Conservation (phyloP, 2,888 invertebrate genomes). For the Papilio demoleus region DNA sequence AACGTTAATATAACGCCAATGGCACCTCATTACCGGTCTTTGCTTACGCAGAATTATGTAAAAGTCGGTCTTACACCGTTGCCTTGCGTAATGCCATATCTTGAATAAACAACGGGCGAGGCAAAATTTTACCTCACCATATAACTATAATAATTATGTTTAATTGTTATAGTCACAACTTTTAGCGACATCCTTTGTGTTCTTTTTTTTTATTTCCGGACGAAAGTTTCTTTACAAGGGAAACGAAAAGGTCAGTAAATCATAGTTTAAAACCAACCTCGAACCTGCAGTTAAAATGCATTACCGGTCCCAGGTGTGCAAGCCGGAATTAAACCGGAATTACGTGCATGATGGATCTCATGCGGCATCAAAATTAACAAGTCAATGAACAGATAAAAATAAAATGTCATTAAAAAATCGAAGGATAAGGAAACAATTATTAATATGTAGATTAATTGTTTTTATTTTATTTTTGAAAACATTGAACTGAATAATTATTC, state of each 20-base stretch:
- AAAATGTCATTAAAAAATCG: not conserved
- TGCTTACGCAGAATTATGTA: constrained; percentile 32
- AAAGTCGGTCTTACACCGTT: constrained; percentile 12
- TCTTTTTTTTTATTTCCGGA: no score
- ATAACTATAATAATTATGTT: not conserved
- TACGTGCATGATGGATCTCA: not conserved
- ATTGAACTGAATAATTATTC: not conserved
- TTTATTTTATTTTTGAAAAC: not conserved
- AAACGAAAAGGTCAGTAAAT: not conserved
- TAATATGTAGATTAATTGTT: not conserved
- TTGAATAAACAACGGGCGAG: constrained; percentile 20
- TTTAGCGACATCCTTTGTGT: no score
- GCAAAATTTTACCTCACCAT: constrained; percentile 2
- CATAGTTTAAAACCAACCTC: constrained; percentile 4
- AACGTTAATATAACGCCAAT: not conserved
- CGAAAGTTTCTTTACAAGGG: not conserved
- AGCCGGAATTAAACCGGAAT: constrained; percentile 14
- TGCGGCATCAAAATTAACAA: not conserved
- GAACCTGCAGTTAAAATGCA: not conserved
- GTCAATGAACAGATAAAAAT: not conserved
- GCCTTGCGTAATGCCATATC: constrained; percentile 22
- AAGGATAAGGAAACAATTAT: not conserved
- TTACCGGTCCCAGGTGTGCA: not conserved
- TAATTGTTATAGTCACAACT: no score
- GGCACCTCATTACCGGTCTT: constrained; percentile 8